phyloP scores from a whole-genome alignment of 2,888 invertebrate species.

The Plemyria rubiginata region DNA sequence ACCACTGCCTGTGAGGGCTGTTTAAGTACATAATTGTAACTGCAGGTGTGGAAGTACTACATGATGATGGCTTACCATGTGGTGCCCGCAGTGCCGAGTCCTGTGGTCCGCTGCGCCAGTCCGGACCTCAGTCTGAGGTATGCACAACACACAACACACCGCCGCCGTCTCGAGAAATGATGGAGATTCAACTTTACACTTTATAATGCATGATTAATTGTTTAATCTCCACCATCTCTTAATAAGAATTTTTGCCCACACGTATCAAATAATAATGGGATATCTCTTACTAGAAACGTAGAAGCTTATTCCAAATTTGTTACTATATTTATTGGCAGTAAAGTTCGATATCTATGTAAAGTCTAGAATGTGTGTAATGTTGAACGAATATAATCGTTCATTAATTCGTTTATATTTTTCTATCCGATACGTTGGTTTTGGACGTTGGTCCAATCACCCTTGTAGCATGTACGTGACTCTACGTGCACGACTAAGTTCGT shows the following conservation, averaged over 20 bases:
- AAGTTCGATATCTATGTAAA: constrained; percentile 29
- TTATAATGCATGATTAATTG: constrained; percentile 3
- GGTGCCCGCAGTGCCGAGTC: constrained; percentile 95
- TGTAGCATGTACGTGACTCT: too few species aligned
- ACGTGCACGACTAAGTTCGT: not conserved
- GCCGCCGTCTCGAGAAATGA: not conserved
- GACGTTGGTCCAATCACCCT: constrained; percentile 21
- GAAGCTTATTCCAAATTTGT: constrained; percentile 34
- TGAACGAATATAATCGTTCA: constrained; percentile 42
- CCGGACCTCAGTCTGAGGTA: constrained; percentile 96
- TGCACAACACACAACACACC: constrained; percentile 15
- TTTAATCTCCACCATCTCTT: constrained; percentile 11
- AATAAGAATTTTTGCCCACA: constrained; percentile 5
- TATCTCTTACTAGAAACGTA: constrained; percentile 22
- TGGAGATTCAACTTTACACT: constrained; percentile 15
- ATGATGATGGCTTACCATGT: constrained; percentile 98
- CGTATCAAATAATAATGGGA: not conserved
- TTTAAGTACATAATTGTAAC: not conserved
- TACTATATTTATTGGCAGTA: constrained; percentile 35
- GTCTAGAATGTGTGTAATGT: constrained; percentile 42
- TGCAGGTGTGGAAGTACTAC: constrained; percentile 97
- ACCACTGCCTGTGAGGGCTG: too few species aligned
- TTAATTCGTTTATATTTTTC: too few species aligned
- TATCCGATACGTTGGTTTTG: constrained; percentile 32
- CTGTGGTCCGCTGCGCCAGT: constrained; percentile 95